These are phyloP conservation scores for Diachasmimorpha longicaudata DNA, from an alignment of 1,140 invertebrate genomes.

Conservation along the genomic window DNA sequence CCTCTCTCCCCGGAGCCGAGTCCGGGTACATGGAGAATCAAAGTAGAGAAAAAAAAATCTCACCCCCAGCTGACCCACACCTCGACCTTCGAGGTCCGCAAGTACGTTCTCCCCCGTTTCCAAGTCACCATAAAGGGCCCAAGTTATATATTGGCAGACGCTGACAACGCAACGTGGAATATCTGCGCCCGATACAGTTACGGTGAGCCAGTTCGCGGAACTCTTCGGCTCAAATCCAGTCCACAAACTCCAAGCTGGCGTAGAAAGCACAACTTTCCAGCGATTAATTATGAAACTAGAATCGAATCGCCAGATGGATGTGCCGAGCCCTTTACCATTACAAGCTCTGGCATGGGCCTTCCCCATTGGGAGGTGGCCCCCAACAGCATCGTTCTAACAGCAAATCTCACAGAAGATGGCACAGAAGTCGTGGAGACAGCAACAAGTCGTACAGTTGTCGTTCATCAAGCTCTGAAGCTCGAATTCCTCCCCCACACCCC, in stretches of 20 bases:
- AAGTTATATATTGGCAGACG: constrained; percentile 65
- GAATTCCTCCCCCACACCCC: constrained; percentile 64
- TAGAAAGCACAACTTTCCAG: constrained; percentile 52
- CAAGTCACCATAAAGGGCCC: constrained; percentile 70
- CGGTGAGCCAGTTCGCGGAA: constrained; percentile 74
- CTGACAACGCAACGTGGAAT: constrained; percentile 62
- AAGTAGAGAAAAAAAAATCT: constrained; percentile 56
- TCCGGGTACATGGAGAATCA: constrained; percentile 66
- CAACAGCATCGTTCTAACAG: constrained; percentile 61
- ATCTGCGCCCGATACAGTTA: constrained; percentile 76
- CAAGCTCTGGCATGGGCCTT: constrained; percentile 54
- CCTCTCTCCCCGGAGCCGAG: constrained; percentile 64
- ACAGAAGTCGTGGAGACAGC: constrained; percentile 69
- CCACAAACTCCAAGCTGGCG: constrained; percentile 55
- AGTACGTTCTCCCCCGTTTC: constrained; percentile 72
- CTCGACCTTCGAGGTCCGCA: constrained; percentile 66
- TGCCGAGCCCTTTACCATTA: constrained; percentile 55
- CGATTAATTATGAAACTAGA: constrained; percentile 54
- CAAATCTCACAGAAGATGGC: constrained; percentile 69
- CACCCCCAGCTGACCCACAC: constrained; percentile 52
- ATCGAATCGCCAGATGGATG: constrained; percentile 59
- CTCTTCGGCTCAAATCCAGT: constrained; percentile 57
- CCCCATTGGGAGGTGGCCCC: constrained; percentile 61
- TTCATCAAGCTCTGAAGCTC: constrained; percentile 64
- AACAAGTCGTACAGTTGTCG: constrained; percentile 64